Evolutionary conservation across 2,888 invertebrate genomes (phyloP).

Genomic region (Eupithecia exiguata): DNA sequence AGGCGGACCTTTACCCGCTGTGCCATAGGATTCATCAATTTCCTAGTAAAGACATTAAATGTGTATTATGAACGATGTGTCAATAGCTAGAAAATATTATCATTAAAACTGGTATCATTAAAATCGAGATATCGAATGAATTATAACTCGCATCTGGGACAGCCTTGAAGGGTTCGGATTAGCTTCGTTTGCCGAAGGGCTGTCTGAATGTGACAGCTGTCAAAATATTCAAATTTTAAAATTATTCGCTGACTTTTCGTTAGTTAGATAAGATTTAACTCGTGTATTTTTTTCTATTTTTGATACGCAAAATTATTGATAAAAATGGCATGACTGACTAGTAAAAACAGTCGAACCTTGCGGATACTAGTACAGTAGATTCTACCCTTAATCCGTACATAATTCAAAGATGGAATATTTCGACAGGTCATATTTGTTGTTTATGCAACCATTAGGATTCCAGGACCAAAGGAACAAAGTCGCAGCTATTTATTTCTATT

Average conservation of each 20-base stretch:
- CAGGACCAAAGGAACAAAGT: neutral
- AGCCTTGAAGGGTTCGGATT: conserved; percentile 62
- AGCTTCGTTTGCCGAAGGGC: conserved; percentile 78
- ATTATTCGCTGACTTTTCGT: conserved; percentile 48
- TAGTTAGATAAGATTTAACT: conserved; percentile 31
- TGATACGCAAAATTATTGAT: neutral
- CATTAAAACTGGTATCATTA: neutral
- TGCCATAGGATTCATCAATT: neutral
- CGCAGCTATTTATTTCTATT: neutral
- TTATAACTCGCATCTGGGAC: conserved; percentile 57
- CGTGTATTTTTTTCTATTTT: neutral
- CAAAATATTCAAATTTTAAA: conserved; percentile 73
- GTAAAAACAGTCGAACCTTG: neutral
- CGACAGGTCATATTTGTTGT: neutral
- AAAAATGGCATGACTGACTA: neutral
- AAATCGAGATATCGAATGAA: conserved; percentile 42
- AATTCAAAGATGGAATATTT: neutral
- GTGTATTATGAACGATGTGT: too few species aligned
- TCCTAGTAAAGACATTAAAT: too few species aligned
- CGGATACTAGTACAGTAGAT: neutral
- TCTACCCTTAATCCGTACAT: neutral
- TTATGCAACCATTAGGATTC: too few species aligned
- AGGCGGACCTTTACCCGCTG: neutral
- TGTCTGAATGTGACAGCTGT: conserved; percentile 75
- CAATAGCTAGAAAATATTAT: neutral